Base-by-base conservation (phyloP, 2,113 vertebrate genomes). In the Trichomycterus rosablanca region DNA sequence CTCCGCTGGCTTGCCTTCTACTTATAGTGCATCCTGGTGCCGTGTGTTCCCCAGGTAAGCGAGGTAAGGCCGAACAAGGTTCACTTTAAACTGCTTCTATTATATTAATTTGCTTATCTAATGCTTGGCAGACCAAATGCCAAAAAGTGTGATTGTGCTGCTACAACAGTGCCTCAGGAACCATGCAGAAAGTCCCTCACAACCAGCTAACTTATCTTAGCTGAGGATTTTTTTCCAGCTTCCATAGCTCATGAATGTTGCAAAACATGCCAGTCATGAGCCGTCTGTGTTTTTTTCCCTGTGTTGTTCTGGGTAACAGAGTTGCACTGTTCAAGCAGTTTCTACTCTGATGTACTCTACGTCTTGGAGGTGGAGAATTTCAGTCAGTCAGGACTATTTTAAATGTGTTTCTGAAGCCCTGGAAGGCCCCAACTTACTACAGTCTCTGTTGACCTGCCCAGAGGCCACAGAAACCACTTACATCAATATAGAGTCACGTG, bases 381-480 rank as follows among this genome's bases (percentile, higher is more conserved):
- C 45, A 61, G 43, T 66, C 63, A 71, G 63, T 54, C 24, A 19
- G 30, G 23, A 30, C 15, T 4, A 48, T 46, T 22, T 44, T 48
- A n/a, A 18, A 46, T 10, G 52, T n/a, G n/a, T 46, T 67, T 62
- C 49, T 14, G 34, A 16, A 15, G 22, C n/a, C 8, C 2, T 3
- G 42, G 26, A 10, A 60, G 48, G 30, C n/a, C 46, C 20, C 43
- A 18, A 43, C 51, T 42, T 26, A 26, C 53, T 28, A 35, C 57
- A 20, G 39, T 34, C 7, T 20, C 20, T 61, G 62, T 55, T 66
- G 51, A 66, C 44, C 16, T n/a, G 35, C 44, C 20, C 14, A 42
- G 35, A 45, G 24, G 45, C 52, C 58, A 62, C 53, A 46, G 60
- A 46, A 64, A 64, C 60, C 28, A 23, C 18, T 24, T 9, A 40